Evolutionary conservation across 2,888 invertebrate species (phyloP), one percentile per base, ranked within the genome.

Genomic region (Eilema depressum): DNA sequence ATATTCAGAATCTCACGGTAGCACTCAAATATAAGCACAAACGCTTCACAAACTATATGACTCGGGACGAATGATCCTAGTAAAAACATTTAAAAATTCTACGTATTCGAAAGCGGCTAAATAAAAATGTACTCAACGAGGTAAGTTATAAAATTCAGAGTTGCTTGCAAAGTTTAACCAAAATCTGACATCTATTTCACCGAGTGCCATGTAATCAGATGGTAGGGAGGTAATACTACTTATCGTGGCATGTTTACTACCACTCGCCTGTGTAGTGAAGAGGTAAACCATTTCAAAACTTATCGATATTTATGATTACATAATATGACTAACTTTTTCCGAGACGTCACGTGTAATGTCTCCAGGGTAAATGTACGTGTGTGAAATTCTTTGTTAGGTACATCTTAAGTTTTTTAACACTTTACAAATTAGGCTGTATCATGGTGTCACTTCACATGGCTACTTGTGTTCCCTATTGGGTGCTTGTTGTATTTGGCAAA

Each of bases 191-290:
- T 79, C 68, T 74, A 76, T 82, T 78, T 82, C 69, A 76, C 73
- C 41, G 73, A 76, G 74, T 78, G 33, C 73, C 67, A 69, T 74
- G 68, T 81, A 76, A 77, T 83, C 82, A 78, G 76, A 82, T 80
- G 77, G 79, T 78, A 85, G 85, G 75, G 83, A 84, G 86, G 85
- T 84, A 88, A 87, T 89, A 88, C 87, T 88, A 88, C 87, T 89
- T 90, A 89, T 87, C 87, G 85, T 75, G 84, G 80, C 84, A 86
- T 89, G 87, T 91, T 90, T 89, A 88, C 88, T 85, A 88, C 79
- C 88, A 87, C 85, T 89, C 88, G 91, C 88, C 89, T 91, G 86
- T 82, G 78, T 78, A 79, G 83, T 75, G 75, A 84, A 83, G 74
- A 73, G 77, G 76, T 68, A 70, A 62, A 62, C 10, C 10, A 20